Conservation (phyloP, 2,113 vertebrate genomes). For the Coturnix japonica region DNA sequence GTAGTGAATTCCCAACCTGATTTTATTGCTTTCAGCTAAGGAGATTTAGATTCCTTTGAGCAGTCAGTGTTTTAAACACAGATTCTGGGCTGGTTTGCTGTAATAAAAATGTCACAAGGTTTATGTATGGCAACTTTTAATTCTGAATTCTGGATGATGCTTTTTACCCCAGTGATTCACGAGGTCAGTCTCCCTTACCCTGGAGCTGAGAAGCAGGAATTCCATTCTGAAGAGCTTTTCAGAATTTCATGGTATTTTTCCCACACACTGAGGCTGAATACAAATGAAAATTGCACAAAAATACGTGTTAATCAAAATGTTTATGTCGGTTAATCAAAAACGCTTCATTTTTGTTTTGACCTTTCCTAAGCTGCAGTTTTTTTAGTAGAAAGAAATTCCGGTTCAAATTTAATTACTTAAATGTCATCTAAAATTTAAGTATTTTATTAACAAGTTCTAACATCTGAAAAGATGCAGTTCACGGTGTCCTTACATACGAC, state of each 20-base stretch:
- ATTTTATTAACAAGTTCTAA: neutral
- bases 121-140: conserved; percentile 33
- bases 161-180: conserved; percentile 33
- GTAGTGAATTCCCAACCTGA: conserved; percentile 35
- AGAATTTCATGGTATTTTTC: neutral
- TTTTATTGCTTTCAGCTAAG: conserved; percentile 50
- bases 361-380: neutral
- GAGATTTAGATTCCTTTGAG: conserved; percentile 61
- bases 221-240: neutral
- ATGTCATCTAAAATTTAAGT: neutral
- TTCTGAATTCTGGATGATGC: conserved; percentile 48
- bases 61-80: conserved; percentile 36
- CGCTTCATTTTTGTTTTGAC: neutral
- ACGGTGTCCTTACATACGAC: neutral
- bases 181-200: neutral
- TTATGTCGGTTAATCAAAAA: neutral
- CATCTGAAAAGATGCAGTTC: neutral
- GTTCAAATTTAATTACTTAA: neutral
- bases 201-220: neutral
- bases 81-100: neutral
- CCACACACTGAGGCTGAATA: neutral
- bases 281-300: neutral
- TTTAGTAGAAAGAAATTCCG: neutral
- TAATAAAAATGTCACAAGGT: conserved; percentile 48
- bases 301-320: neutral